phyloP scores from a whole-genome alignment of 2,888 invertebrate genomes.

The Drosophila borealis region DNA sequence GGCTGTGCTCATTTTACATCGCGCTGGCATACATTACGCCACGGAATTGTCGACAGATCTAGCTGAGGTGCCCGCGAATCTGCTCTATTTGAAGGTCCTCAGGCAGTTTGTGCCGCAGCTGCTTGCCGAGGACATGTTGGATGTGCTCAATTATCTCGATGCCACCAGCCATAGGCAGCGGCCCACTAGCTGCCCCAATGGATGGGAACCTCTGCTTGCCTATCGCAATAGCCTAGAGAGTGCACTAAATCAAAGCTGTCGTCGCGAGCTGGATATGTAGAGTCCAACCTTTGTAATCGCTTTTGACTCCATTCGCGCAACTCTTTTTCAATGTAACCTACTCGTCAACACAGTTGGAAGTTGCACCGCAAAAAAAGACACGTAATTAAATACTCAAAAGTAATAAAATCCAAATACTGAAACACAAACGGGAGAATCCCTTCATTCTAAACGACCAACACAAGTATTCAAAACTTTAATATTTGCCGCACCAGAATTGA shows the following conservation, averaged over 20 bases:
- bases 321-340: too few species aligned
- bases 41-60: neutral
- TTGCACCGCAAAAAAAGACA: too few species aligned
- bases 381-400: too few species aligned
- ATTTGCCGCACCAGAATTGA: too few species aligned
- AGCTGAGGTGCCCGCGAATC: neutral
- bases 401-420: too few species aligned
- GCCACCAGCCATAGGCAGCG: rapidly evolving
- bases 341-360: too few species aligned
- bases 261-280: too few species aligned
- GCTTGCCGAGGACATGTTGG: neutral
- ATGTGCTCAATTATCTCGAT: neutral
- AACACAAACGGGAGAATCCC: too few species aligned
- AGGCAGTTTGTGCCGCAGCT: neutral
- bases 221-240: neutral
- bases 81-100: neutral
- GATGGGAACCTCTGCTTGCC: neutral
- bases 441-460: too few species aligned
- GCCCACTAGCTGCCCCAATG: rapidly evolving
- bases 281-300: too few species aligned
- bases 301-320: too few species aligned
- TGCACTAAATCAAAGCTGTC: neutral
- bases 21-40: slow-evolving; percentile 3
- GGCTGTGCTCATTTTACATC: neutral
- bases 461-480: too few species aligned